Base-by-base conservation (phyloP, 2,888 invertebrate species). In the Nezara viridula region DNA sequence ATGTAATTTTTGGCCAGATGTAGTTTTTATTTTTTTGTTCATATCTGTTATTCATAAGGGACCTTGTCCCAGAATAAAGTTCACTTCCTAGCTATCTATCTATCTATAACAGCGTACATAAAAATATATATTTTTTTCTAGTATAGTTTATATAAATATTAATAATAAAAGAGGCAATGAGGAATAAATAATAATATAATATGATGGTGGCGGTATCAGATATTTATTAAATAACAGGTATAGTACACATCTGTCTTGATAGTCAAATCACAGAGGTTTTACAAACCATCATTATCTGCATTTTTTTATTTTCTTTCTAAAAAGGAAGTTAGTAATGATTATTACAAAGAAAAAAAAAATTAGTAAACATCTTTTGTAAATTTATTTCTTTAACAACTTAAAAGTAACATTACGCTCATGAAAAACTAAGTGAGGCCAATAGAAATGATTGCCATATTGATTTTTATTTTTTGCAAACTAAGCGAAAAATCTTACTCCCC, bases 171-270 rank as follows among this genome's bases (percentile, higher is more conserved):
- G 24, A 81, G 44, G 7, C 2, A 44, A 40, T n/a, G n/a, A 44
- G 32, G 24, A 44, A n/a, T 37, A n/a, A 77, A 77, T 77, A 81
- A 86, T 32, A 60, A 87, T 19, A 27, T 60, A 40, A 87, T 44
- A 27, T 50, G 27, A 21, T 60, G 44, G 24, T 88, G 88, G 77
- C 77, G 81, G 81, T 85, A 88, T 85, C 52, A 88, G 88, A 88
- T 88, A 49, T 88, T 88, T 88, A 88, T 88, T 88, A 88, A 88
- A 88, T 55, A 88, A 88, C n/a, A 88, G 88, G 88, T 88, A 77
- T 77, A 85, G 81, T 85, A 85, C 85, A 85, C 40, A 66, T 85
- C 44, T 88, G 44, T 88, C 85, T 50, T 88, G 49, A 81, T 37
- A 88, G 88, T 88, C 81, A 85, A 66, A 88, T 88, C 88, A 88